These are phyloP conservation scores for Apodemus speciosus DNA, from an alignment of 2,113 vertebrate genomes.

Conservation along the genomic window DNA sequence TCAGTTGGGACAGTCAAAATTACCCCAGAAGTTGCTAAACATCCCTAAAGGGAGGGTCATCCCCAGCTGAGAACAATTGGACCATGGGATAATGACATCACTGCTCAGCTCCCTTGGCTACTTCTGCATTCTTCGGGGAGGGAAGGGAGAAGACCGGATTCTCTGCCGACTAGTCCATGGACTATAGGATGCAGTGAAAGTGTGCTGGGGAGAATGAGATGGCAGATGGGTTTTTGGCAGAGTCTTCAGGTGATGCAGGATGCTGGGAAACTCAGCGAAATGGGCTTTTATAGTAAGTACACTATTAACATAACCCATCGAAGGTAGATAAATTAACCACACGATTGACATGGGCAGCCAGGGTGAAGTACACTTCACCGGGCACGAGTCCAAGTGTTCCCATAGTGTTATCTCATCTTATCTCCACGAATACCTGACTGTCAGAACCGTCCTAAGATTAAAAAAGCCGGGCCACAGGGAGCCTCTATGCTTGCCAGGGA, in stretches of 20 bases:
- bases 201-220: accelerated
- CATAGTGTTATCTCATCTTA: background rate
- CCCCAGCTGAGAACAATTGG: background rate
- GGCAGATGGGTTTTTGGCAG: background rate
- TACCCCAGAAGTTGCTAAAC: background rate
- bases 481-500: background rate
- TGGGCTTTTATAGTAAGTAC: no score
- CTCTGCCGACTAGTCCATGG: background rate
- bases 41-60: background rate
- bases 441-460: background rate
- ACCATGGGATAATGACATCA: background rate
- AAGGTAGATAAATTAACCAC: background rate
- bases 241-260: background rate
- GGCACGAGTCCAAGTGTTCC: background rate
- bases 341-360: accelerated
- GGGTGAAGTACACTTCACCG: accelerated
- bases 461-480: background rate
- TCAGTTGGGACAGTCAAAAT: background rate
- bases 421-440: accelerated
- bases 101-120: accelerated
- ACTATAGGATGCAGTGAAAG: accelerated
- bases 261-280: background rate
- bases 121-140: background rate
- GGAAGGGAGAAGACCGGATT: background rate
- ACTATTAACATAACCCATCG: background rate